Evolutionary conservation across 2,888 invertebrate species (phyloP).

Genomic region (Torymus texanus): DNA sequence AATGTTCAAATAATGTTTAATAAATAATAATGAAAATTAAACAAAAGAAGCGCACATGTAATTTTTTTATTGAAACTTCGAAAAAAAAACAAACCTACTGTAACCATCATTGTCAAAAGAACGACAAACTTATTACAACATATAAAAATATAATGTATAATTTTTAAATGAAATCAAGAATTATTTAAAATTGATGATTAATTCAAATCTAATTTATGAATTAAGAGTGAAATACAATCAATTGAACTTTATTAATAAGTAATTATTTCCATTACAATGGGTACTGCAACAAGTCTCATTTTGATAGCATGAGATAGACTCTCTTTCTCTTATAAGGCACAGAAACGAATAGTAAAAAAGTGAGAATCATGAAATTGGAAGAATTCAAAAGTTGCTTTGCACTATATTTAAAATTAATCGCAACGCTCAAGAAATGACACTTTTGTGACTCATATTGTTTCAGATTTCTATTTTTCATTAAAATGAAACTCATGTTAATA

Average conservation of each 20-base stretch:
- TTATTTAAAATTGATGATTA: conserved; percentile 12
- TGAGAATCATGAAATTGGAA: conserved; percentile 51
- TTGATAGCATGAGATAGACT: conserved; percentile 40
- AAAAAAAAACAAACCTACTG: conserved; percentile 16
- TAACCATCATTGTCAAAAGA: background rate
- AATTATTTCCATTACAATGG: conserved; percentile 44
- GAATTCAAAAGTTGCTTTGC: conserved; percentile 34
- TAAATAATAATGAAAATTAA: conserved; percentile 60
- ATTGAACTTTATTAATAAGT: conserved; percentile 50
- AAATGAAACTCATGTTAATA: conserved; percentile 47
- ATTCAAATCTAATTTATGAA: conserved; percentile 29
- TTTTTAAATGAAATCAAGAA: background rate
- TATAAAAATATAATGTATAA: background rate
- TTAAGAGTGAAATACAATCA: conserved; percentile 43
- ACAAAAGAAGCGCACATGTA: conserved; percentile 41
- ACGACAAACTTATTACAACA: conserved; percentile 4
- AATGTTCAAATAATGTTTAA: conserved; percentile 64
- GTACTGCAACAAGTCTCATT: conserved; percentile 46
- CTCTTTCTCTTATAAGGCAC: conserved; percentile 47
- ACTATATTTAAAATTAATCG: conserved; percentile 39
- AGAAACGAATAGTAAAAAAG: conserved; percentile 52
- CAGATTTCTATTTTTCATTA: conserved; percentile 28
- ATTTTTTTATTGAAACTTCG: conserved; percentile 37
- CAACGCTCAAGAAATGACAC: conserved; percentile 25
- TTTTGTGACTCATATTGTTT: conserved; percentile 34